Evolutionary conservation across 2,113 vertebrate genomes (phyloP).

Genomic region (Microtus ochrogaster): DNA sequence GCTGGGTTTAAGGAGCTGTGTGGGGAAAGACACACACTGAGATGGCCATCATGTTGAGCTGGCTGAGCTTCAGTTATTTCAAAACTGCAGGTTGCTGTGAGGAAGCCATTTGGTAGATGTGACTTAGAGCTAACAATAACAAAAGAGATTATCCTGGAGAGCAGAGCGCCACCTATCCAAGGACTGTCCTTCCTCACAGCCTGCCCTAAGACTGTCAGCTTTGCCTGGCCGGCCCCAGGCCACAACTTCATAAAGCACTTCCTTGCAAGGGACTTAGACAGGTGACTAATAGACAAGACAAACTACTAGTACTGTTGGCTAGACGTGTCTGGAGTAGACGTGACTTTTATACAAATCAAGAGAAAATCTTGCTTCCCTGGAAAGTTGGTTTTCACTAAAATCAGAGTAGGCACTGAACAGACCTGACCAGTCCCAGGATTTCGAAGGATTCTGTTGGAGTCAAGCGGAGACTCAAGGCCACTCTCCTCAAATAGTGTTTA

Average conservation of each 20-base stretch:
- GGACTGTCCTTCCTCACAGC: neutral
- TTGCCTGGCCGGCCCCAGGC: neutral
- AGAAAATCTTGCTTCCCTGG: neutral
- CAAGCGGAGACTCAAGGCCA: neutral
- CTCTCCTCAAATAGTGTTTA: neutral
- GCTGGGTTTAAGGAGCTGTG: neutral
- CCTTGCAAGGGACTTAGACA: neutral
- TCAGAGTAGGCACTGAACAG: neutral
- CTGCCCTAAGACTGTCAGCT: neutral
- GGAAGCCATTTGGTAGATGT: neutral
- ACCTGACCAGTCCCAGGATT: neutral
- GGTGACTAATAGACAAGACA: neutral
- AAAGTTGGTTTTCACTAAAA: neutral
- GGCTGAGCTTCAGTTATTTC: neutral
- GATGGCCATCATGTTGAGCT: neutral
- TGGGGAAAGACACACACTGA: neutral
- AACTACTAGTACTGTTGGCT: neutral
- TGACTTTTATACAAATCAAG: neutral
- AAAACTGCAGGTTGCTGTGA: neutral
- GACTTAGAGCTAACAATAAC: neutral
- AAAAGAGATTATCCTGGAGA: neutral
- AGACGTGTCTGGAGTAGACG: neutral
- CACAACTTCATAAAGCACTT: neutral
- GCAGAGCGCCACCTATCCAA: too few relatives aligned
- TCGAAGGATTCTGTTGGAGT: slow-evolving; percentile 2